A percentile compares a stretch with the other conserved stretches of the same genome.
Conservation (phyloP, 2,888 invertebrate species). For the Orthonychiurus folsomi region DNA sequence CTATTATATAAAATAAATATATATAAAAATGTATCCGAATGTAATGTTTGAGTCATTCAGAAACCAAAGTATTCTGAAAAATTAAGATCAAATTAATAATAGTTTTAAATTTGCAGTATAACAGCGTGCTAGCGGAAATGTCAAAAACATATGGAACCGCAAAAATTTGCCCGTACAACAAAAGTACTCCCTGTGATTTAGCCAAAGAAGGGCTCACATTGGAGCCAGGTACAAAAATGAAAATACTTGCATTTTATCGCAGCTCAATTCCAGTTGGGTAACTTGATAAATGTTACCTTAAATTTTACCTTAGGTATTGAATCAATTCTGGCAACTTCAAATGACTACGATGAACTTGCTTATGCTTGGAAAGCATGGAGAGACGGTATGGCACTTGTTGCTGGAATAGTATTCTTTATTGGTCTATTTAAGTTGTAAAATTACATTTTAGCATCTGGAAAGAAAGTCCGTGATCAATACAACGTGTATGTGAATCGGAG, state of each 20-base stretch:
- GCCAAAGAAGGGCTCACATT: constrained; percentile 49
- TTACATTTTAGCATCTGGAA: constrained; percentile 55
- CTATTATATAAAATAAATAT: too few relatives aligned
- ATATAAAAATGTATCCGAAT: too few relatives aligned
- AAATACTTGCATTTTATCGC: constrained; percentile 20
- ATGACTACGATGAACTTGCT: constrained; percentile 63
- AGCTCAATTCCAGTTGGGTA: constrained; percentile 1
- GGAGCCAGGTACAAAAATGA: constrained; percentile 49
- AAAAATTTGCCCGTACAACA: constrained; percentile 56
- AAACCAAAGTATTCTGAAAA: too few relatives aligned
- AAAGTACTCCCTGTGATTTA: constrained; percentile 46
- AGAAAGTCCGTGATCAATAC: constrained; percentile 63
- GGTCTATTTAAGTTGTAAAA: too few relatives aligned
- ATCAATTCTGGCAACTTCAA: constrained; percentile 61
- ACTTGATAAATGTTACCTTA: not conserved
- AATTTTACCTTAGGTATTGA: constrained; percentile 50
- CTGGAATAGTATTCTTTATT: too few relatives aligned
- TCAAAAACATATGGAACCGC: constrained; percentile 65
- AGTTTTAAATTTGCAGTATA: constrained; percentile 39
- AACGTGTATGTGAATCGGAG: constrained; percentile 68
- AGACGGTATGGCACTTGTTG: too few relatives aligned
- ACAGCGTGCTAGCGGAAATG: constrained; percentile 55
- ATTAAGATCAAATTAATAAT: too few relatives aligned
- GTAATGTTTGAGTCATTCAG: too few relatives aligned
- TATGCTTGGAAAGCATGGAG: constrained; percentile 75